Evolutionary conservation across 2,113 vertebrate species (phyloP), one percentile per base, ranked within the genome.

Genomic region (Sturnira hondurensis): DNA sequence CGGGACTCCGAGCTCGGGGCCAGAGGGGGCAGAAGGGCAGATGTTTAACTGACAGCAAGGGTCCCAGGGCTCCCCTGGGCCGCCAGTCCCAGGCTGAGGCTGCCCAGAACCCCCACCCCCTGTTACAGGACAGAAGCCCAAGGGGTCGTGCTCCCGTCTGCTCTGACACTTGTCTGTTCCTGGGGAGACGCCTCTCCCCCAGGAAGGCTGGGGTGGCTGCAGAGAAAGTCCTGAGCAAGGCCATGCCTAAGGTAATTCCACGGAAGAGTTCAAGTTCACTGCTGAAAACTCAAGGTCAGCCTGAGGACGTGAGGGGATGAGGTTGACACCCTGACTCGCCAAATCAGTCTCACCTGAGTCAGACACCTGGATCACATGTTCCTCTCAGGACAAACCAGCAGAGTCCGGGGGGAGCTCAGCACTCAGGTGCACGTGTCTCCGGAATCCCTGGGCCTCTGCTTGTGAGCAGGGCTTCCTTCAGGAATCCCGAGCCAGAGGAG

Each of bases 41-140:
- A 36, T 93, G 68, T 56, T 63, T 90, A 89, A 97, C 84, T 54
- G 94, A 89, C 85, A 54, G n/a, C 85, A 70, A 89, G 36, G 43
- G 50, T 89, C 86, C n/a, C 1, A 0, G n/a, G 54, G 41, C 16
- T 96, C 91, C 94, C 93, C 36, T 9, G 50, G 63, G 92, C 41
- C 86, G 10, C 5, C 0, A 58, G 47, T 80, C 95, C 83, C 95
- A 71, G 68, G 47, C 45, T 78, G 82, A 50, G 0, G 15, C 52
- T 41, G 17, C 68, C 47, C 43, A 0, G 70, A 70, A 97, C 83
- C 92, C 81, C 56, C 8, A 71, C 95, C 52, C 58, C 73, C 43
- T 43, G 70, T 92, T 82, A 90, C 1, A 52, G 71, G 26, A 17
- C 1, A 31, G 80, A 96, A 93, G 76, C 93, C 83, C 93, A 12